Percentiles rank a stretch among this genome's conserved stretches.
phyloP scores from a whole-genome alignment of 2,113 vertebrate genomes.

The Ailurus styani region DNA sequence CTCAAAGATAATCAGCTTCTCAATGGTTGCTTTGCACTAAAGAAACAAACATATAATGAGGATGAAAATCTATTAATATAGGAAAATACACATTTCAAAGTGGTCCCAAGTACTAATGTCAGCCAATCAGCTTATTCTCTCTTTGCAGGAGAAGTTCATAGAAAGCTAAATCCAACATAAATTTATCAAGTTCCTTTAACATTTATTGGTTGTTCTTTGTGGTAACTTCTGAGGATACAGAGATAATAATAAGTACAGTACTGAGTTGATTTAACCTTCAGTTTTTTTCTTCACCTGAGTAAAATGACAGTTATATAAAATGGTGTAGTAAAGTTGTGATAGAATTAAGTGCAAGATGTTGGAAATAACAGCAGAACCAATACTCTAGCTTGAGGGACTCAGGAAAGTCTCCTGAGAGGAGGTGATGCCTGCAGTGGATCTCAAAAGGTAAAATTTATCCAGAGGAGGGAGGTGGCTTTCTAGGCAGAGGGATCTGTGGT shows the following conservation, averaged over 20 bases:
- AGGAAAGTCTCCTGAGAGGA: not conserved
- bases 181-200: not conserved
- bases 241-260: not conserved
- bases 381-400: not conserved
- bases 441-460: not conserved
- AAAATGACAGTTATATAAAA: not conserved
- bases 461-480: not conserved
- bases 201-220: not conserved
- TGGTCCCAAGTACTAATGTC: not conserved
- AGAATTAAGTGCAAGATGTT: not conserved
- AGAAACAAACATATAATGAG: not conserved
- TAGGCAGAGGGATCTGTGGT: not conserved
- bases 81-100: not conserved
- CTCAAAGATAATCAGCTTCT: not conserved
- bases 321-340: not conserved
- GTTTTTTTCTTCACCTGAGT: not conserved
- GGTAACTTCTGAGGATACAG: not conserved
- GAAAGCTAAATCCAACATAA: not conserved
- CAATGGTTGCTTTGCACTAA: not conserved
- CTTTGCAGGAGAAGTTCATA: not conserved
- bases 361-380: not conserved
- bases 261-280: not conserved
- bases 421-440: not conserved
- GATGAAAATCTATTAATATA: not conserved
- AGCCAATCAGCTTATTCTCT: not conserved